Percentiles rank a stretch among this genome's conserved stretches.
Conservation (phyloP, 2,113 vertebrate species). For the Hippocampus guttulatus region DNA sequence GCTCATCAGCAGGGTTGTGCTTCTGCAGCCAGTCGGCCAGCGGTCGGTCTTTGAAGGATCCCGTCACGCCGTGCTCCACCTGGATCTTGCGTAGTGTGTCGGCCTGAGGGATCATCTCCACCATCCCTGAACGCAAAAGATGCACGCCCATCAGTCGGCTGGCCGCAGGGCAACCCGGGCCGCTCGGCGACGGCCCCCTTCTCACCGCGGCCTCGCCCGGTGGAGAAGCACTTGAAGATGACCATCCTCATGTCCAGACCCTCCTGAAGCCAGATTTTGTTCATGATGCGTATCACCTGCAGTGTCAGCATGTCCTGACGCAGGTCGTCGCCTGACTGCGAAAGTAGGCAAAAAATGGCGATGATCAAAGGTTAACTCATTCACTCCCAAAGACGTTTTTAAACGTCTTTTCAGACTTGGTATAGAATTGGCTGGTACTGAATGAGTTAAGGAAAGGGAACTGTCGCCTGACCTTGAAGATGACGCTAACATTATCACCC, state of each 20-base stretch:
- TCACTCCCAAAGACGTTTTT: no score
- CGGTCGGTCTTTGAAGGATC: slow-evolving; percentile 92
- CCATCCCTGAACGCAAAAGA: slow-evolving; percentile 79
- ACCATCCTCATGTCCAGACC: slow-evolving; percentile 98
- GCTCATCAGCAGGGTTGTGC: slow-evolving; percentile 87
- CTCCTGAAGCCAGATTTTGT: slow-evolving; percentile 98
- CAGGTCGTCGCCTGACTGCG: slow-evolving; percentile 90
- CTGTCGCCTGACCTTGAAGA: slow-evolving; percentile 83
- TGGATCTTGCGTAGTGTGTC: slow-evolving; percentile 97
- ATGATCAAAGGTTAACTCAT: no score
- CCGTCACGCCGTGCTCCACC: slow-evolving; percentile 93
- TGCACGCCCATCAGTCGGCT: background rate
- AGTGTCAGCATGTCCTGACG: slow-evolving; percentile 97
- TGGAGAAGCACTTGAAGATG: slow-evolving; percentile 94
- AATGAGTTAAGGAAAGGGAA: no score
- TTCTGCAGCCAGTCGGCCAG: slow-evolving; percentile 95
- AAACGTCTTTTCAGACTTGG: no score
- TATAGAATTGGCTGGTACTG: no score
- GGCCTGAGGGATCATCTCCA: slow-evolving; percentile 95
- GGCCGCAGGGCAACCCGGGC: no score
- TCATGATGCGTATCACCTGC: slow-evolving; percentile 98
- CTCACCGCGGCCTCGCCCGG: slow-evolving; percentile 84
- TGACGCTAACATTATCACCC: slow-evolving; percentile 88
- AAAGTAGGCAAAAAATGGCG: background rate
- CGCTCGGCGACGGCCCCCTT: background rate